phyloP scores from a whole-genome alignment of 2,113 vertebrate genomes.

The Perccottus glenii region DNA sequence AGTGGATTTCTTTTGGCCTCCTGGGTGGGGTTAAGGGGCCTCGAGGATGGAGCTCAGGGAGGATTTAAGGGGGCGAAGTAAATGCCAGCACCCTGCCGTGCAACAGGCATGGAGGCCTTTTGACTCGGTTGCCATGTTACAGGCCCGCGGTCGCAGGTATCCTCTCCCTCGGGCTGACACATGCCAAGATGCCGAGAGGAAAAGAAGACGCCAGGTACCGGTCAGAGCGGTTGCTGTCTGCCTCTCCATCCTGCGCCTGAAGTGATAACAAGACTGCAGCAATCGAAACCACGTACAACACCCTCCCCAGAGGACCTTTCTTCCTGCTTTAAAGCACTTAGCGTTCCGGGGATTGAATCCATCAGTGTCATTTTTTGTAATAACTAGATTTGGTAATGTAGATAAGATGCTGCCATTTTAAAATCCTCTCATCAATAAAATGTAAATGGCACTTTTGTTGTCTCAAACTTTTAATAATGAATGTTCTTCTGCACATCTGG shows the following conservation, averaged over 20 bases:
- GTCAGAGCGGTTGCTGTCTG: constrained; percentile 42
- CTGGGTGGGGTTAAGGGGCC: constrained; percentile 54
- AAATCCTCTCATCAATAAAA: constrained; percentile 2
- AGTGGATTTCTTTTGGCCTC: constrained; percentile 62
- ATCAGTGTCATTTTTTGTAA: constrained; percentile 35
- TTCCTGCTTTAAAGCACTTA: constrained; percentile 36
- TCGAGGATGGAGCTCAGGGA: constrained; percentile 56
- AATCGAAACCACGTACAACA: constrained; percentile 29
- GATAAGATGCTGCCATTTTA: constrained; percentile 19
- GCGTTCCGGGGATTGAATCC: constrained; percentile 12
- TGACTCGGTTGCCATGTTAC: constrained; percentile 76
- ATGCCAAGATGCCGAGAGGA: constrained; percentile 30
- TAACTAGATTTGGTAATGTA: constrained; percentile 22
- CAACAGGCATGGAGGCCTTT: constrained; percentile 66
- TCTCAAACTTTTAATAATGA: constrained; percentile 28
- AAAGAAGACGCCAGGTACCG: constrained; percentile 47
- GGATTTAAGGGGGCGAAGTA: constrained; percentile 53
- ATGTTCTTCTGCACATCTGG: constrained; percentile 38
- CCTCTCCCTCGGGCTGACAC: constrained; percentile 57
- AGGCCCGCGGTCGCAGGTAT: constrained; percentile 72
- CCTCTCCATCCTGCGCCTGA: constrained; percentile 48
- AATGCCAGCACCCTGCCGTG: constrained; percentile 76
- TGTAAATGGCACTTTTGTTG: background rate
- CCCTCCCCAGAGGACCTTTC: constrained; percentile 18
- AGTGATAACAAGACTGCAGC: constrained; percentile 55